phyloP scores from a whole-genome alignment of 30 jellyfish, hydroid and myxozoan species.

The Hydractinia symbiolongicarpus region DNA sequence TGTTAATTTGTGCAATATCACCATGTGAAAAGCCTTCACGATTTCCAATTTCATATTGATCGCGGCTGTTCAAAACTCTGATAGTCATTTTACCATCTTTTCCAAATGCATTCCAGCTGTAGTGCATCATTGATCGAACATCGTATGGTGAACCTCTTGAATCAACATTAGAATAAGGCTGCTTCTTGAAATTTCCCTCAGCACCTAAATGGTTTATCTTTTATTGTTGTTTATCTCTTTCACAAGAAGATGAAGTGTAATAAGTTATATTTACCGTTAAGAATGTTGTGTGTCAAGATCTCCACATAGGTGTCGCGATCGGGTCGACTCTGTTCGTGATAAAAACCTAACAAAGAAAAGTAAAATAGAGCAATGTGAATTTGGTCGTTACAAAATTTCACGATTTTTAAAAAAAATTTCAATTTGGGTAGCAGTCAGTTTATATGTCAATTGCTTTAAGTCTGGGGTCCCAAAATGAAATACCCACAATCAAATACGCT shows the following conservation, averaged over 20 bases:
- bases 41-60: background rate
- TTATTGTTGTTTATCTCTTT: too few species aligned
- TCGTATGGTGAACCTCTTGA: background rate
- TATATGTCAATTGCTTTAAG: too few species aligned
- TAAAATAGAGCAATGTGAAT: background rate
- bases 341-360: background rate
- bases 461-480: too few species aligned
- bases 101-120: constrained; percentile 12
- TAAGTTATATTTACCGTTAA: background rate
- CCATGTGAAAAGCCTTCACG: constrained; percentile 8
- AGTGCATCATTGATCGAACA: constrained; percentile 3
- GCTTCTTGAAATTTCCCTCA: constrained; percentile 8
- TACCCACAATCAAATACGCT: too few species aligned
- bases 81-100: background rate
- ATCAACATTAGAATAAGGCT: constrained; percentile 11
- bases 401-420: too few species aligned
- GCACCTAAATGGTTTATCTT: background rate
- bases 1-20: background rate
- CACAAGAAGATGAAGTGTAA: too few species aligned
- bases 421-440: too few species aligned
- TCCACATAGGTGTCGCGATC: background rate
- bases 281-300: background rate
- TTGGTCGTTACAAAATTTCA: too few species aligned
- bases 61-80: background rate
- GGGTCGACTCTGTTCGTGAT: constrained; percentile 10